Percentiles rank a stretch among this genome's conserved stretches.
Evolutionary conservation across 2,888 invertebrate species (phyloP).

Genomic region (Luperina nickerlii): DNA sequence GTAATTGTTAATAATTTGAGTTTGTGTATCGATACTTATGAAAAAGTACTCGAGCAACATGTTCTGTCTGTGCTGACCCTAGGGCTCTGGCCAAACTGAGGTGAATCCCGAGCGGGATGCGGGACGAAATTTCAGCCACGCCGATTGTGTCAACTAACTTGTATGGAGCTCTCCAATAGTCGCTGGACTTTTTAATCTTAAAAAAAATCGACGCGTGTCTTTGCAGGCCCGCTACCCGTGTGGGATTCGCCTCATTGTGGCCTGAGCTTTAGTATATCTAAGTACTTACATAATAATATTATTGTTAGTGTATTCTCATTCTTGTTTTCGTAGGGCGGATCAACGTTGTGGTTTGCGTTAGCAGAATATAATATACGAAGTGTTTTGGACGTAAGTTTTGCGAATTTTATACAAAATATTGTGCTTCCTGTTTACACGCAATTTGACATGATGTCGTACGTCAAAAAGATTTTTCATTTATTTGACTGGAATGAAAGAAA

Average conservation of each 20-base stretch:
- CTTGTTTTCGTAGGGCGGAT: neutral
- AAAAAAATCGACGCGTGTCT: neutral
- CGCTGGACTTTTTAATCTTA: neutral
- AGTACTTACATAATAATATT: neutral
- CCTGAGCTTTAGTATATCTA: neutral
- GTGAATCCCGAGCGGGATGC: neutral
- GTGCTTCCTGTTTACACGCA: conserved; percentile 7
- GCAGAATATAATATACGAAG: neutral
- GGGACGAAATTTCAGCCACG: too few relatives aligned
- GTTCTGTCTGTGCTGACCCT: neutral
- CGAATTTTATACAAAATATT: conserved; percentile 5
- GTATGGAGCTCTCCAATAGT: too few relatives aligned
- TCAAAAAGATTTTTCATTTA: conserved; percentile 4
- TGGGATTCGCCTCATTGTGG: neutral
- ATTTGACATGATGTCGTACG: conserved; percentile 6
- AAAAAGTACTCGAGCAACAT: neutral
- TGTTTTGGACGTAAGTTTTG: conserved; percentile 3
- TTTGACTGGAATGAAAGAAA: neutral
- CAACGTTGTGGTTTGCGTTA: neutral
- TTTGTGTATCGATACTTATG: neutral
- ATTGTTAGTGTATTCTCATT: conserved; percentile 11
- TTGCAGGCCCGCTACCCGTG: neutral
- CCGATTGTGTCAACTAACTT: neutral
- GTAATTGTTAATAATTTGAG: neutral
- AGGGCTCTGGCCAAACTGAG: neutral